Evolutionary conservation across 35 echinoderm and acorn worm genomes (phyloP).

Genomic region (Nesometra sesokonis): DNA sequence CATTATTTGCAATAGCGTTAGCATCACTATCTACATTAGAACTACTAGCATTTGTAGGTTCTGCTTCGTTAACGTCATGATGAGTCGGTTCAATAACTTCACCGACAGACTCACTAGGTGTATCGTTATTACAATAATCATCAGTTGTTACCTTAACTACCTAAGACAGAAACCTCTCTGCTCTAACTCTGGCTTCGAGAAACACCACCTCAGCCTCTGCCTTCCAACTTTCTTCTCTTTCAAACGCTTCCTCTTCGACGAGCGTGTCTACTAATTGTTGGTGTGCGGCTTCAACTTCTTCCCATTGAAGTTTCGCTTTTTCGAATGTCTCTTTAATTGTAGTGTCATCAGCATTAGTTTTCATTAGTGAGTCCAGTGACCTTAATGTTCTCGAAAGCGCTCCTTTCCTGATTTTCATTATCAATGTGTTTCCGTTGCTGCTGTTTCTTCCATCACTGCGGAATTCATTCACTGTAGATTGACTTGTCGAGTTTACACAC

Average conservation of each 20-base stretch:
- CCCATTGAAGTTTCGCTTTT: not conserved
- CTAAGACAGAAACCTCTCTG: no score
- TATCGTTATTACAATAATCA: no score
- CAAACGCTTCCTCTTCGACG: not conserved
- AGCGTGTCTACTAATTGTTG: not conserved
- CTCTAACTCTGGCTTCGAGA: no score
- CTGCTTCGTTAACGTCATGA: no score
- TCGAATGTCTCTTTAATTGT: not conserved
- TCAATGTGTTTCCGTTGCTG: not conserved
- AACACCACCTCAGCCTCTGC: no score
- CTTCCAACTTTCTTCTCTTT: not conserved
- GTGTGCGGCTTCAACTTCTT: not conserved
- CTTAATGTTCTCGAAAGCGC: not conserved
- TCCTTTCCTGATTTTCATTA: not conserved
- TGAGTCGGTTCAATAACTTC: no score
- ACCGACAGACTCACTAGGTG: no score
- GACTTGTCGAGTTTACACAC: no score
- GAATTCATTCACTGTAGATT: slow-evolving; percentile 5
- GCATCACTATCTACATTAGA: no score
- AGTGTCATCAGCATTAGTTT: not conserved
- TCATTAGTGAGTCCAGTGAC: not conserved
- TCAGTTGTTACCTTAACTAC: no score
- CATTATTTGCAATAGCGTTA: no score
- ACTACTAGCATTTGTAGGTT: no score
- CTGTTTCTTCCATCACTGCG: not conserved